Base-by-base conservation (phyloP, 1,140 invertebrate genomes). In the Zaprionus inermis region DNA sequence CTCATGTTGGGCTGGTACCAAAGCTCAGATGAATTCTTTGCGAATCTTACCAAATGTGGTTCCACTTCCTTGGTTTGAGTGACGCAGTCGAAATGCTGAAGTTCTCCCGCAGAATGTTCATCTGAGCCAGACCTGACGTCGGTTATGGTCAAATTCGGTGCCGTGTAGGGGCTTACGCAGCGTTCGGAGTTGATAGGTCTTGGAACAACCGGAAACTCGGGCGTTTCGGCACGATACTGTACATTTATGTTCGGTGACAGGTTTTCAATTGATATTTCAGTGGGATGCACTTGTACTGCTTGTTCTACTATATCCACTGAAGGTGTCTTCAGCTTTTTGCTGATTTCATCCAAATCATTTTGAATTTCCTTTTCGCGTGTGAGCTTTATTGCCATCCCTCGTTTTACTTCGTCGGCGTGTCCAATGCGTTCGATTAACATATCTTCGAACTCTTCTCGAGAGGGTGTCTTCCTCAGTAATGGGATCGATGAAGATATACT, bases 1-100 rank as follows among this genome's bases (percentile, higher is more conserved):
- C 96, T 96, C 78, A 99, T 99, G 80, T 96, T 96, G 10, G 98
- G 97, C 92, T 99, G 99, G 93, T 99, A 99, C 98, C 98, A 99
- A 93, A 95, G 99, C 90, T 97, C 97, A 57, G 96, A 97, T 61
- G 97, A 98, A 92, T 99, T 98, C 73, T 97, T 95, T 1, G 98
- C 97, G 93, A 99, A 99, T 83, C 97, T 95, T 11, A 98, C 97
- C 84, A 98, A 96, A 69, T 96, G 96, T 24, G 97, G 96, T n/a
- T 97, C 96, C 54, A 98, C 97, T 94, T 97, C 96, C 59, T 96
- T 95, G 0, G 75, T 78, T 11, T 61, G 38, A 22, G 10, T 44
- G 7, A 20, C 38, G 5, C 14, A 94, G 94, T 85, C 94, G 93
- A 36, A 60, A 94, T 96, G 59, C 12, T 14, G 38, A 3, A 6